Base-by-base conservation (phyloP, 2,113 vertebrate species). In the Ascaphus truei region DNA sequence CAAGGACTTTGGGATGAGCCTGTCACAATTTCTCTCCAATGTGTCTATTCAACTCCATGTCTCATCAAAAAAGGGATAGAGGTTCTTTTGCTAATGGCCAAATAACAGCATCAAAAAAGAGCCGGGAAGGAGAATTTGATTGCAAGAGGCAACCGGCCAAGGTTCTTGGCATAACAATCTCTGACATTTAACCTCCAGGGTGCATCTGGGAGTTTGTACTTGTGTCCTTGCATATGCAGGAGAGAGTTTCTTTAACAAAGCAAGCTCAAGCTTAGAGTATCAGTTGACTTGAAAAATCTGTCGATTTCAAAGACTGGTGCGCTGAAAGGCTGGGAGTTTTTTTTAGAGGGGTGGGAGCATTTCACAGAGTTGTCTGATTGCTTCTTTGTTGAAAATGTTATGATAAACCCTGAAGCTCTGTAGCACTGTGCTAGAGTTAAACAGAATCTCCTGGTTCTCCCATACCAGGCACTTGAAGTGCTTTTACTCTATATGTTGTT, bases 101-200 rank as follows among this genome's bases (percentile, higher is more conserved):
- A 10, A 53, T 53, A 39, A 36, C 16, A n/a, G n/a, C n/a, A n/a
- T n/a, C n/a, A n/a, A n/a, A n/a, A n/a, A 55, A 1, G 16, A 11
- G 11, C 22, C 7, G 18, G 26, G 51, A 30, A 39, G n/a, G 15
- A 36, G 15, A 30, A 31, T 55, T 30, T 55, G 51, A 66, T 43
- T 23, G 36, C 18, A 47, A 18, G 26, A 31, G 50, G 26, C 51
- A 66, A 39, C 8, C 26, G 33, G 50, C 51, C 26, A 22, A 27
- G 48, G 20, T 29, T 29, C 18, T 53, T 34, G 26, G 33, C 30
- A 36, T 65, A 53, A 65, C 25, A 23, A 25, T 29, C 31, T 23
- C 25, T 65, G 62, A 53, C 62, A 27, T 52, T 18, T 37, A 23
- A 36, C 48, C 62, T 53, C 58, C 29, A 33, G 48, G 62, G 62